phyloP scores from a whole-genome alignment of 2,797 vertebrate species.

The Tangara arthus region DNA sequence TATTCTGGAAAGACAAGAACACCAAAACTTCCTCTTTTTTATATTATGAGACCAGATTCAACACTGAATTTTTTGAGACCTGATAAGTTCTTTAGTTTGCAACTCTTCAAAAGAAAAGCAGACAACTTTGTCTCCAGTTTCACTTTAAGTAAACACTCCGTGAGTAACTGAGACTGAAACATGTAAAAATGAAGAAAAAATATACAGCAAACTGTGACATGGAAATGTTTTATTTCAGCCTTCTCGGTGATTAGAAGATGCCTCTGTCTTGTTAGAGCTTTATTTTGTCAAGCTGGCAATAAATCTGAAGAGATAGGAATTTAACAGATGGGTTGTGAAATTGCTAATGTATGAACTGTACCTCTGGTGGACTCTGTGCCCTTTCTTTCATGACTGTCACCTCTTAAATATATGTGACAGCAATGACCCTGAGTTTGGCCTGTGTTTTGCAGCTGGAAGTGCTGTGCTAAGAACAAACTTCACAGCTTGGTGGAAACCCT shows the following conservation, averaged over 20 bases:
- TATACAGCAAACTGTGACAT: background rate
- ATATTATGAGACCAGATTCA: background rate
- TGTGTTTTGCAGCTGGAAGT: constrained; percentile 27
- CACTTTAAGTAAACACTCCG: background rate
- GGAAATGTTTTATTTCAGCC: background rate
- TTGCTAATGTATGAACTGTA: background rate
- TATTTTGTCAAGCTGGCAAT: background rate
- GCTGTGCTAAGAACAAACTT: constrained; percentile 21
- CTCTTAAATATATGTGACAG: constrained; percentile 29
- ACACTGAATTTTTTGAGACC: background rate
- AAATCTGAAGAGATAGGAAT: background rate
- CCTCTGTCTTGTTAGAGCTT: background rate
- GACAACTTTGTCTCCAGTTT: background rate
- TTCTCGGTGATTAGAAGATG: background rate
- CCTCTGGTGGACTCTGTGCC: background rate
- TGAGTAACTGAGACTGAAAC: background rate
- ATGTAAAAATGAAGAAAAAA: background rate
- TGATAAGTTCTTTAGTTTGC: background rate
- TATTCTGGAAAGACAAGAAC: background rate
- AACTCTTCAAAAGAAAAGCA: background rate
- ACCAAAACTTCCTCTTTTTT: background rate
- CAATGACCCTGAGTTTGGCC: constrained; percentile 3
- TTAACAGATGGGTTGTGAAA: constrained; percentile 25
- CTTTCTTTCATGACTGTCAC: constrained; percentile 24
- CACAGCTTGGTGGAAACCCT: background rate